A percentile compares a stretch with the other conserved stretches of the same genome.
These are phyloP conservation scores for Chorisops tibialis DNA, from an alignment of 2,888 invertebrate genomes.

Conservation along the genomic window DNA sequence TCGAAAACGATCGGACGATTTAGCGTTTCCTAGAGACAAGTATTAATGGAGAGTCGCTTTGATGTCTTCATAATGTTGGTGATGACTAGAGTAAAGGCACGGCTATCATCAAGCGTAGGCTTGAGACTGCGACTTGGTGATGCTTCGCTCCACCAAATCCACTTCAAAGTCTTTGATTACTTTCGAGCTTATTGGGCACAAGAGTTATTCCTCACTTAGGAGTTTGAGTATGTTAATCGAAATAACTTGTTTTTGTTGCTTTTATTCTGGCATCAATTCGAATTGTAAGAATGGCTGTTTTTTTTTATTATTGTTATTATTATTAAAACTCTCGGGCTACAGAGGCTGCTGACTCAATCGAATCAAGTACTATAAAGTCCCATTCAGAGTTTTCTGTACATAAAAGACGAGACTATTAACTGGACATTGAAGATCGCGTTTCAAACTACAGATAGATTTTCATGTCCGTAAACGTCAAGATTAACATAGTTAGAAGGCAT, in stretches of 20 bases:
- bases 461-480: too few relatives aligned
- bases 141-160: background rate
- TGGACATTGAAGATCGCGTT: slow-evolving; percentile 7
- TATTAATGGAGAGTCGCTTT: slow-evolving; percentile 31
- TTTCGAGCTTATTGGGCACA: slow-evolving; percentile 26
- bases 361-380: slow-evolving; percentile 15
- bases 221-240: slow-evolving; percentile 32
- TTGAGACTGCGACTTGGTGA: background rate
- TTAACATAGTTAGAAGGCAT: too few relatives aligned
- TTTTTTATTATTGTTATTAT: slow-evolving; percentile 1
- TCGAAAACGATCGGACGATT: slow-evolving; percentile 17
- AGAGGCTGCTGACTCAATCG: slow-evolving; percentile 15
- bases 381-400: background rate
- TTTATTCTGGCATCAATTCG: background rate
- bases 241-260: slow-evolving; percentile 28
- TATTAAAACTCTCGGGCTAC: slow-evolving; percentile 4
- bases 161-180: slow-evolving; percentile 17
- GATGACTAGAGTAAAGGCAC: slow-evolving; percentile 4
- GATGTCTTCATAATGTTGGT: slow-evolving; percentile 31
- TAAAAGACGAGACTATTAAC: slow-evolving; percentile 15
- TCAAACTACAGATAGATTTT: background rate
- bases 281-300: background rate
- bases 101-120: slow-evolving; percentile 1
- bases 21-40: slow-evolving; percentile 28
- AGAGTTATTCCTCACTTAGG: slow-evolving; percentile 29